Evolutionary conservation across 2,797 vertebrate genomes (phyloP), one percentile per base, ranked within the genome.

Genomic region (Coregonus suidteri): DNA sequence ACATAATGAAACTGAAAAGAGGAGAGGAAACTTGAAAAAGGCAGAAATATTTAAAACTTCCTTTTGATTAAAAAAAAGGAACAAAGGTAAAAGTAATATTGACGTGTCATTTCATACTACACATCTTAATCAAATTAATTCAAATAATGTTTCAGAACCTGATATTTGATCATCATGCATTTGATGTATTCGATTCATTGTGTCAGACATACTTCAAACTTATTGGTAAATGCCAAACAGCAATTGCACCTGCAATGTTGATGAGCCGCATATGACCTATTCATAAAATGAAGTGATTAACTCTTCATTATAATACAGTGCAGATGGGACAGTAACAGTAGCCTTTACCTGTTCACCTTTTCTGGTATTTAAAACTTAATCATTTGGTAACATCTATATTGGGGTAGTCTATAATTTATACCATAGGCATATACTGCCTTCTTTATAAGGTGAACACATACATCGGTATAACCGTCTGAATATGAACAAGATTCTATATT

Each of bases 401-500:
- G 68, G 37, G 18, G 37, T 7, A 20, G 18, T 11, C 41, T 47
- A 9, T n/a, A 18, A 47, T 3, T 47, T 18, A 15, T 25, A 64
- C 20, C 41, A 59, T 59, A 7, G 56, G n/a, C 93, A 93, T 93
- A 93, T 93, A 93, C 91, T 47, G 2, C 41, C 41, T 6, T 62
- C 3, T 62, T 25, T 62, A 25, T 64, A 30, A 30, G 20, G 7
- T 64, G 59, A 64, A 25, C 6, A 64, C 20, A 11, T 11, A 9
- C 30, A 20, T 64, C 20, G 25, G 4, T 20, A 6, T 59, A n/a
- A 20, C 18, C 3, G 3, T 6, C 56, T n/a, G 14, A 62, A 34
- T 14, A 66, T 34, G 34, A 41, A 20, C 34, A 47, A 47, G 9
- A 11, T 3, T 47, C 41, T 47, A 47, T 16, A 41, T 15, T 18